These are phyloP conservation scores for Drosophila nr. perissopoda DNA, from an alignment of 2,888 invertebrate species.

Conservation along the genomic window DNA sequence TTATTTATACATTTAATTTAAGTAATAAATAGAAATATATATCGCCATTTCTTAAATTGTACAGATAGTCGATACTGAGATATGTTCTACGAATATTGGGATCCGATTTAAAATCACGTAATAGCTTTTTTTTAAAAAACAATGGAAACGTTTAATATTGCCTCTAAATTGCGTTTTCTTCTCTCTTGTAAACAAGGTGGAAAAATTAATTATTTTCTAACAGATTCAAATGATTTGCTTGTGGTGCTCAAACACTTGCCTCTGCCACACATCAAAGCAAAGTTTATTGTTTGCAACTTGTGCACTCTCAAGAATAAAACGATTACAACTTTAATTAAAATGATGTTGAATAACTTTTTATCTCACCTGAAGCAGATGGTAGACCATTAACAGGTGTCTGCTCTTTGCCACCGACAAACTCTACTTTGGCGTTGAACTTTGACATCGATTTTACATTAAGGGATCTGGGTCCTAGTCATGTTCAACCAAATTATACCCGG, in stretches of 20 bases:
- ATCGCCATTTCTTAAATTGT: not conserved
- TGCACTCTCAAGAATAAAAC: not conserved
- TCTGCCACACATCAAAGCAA: not conserved
- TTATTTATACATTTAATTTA: not conserved
- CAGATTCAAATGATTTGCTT: not conserved
- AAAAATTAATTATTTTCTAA: not conserved
- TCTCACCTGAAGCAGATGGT: not conserved
- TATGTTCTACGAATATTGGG: not conserved
- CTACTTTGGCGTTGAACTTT: not conserved
- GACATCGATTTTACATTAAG: not conserved
- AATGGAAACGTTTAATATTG: not conserved
- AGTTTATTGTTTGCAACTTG: not conserved
- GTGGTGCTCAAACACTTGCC: not conserved
- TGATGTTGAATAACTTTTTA: not conserved
- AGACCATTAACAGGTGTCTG: not conserved
- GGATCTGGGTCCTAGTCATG: not conserved
- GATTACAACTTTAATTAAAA: not conserved
- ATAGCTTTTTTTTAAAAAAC: not conserved
- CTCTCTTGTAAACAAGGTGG: not conserved
- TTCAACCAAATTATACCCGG: slow-evolving; percentile 31
- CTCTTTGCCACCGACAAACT: not conserved
- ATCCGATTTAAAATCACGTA: not conserved
- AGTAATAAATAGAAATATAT: not conserved
- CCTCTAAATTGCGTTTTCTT: not conserved
- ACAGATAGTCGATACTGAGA: not conserved